phyloP scores from a whole-genome alignment of 1,140 invertebrate species.

The Rhagoletis pomonella region DNA sequence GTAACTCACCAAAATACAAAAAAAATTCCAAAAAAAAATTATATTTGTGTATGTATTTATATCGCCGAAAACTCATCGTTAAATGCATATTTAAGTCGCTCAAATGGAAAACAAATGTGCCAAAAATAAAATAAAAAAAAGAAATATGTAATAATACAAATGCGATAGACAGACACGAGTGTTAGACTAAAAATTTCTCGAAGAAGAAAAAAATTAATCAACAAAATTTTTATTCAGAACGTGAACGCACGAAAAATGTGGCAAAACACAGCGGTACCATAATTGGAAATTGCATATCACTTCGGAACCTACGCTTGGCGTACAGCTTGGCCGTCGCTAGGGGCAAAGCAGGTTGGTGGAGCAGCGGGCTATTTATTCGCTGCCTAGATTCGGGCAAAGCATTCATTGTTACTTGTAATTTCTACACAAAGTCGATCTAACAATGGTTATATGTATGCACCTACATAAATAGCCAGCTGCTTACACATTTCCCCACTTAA shows the following conservation, averaged over 20 bases:
- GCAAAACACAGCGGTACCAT: conserved; percentile 43
- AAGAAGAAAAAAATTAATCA: not conserved
- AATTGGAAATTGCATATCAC: conserved; percentile 49
- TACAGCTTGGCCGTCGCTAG: not conserved
- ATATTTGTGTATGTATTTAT: not conserved
- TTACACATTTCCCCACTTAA: conserved; percentile 32
- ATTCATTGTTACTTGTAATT: not conserved
- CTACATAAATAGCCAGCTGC: too few species aligned
- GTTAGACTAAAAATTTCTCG: not conserved
- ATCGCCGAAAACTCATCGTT: not conserved
- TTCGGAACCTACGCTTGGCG: not conserved
- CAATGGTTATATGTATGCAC: too few species aligned
- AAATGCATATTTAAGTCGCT: conserved; percentile 36
- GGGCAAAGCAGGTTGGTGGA: conserved; percentile 26
- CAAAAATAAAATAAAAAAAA: not conserved
- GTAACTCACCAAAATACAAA: not conserved
- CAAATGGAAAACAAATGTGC: conserved; percentile 48
- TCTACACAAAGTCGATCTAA: not conserved
- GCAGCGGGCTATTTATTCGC: not conserved
- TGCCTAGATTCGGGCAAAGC: too few species aligned
- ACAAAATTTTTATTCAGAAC: not conserved
- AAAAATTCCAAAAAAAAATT: not conserved
- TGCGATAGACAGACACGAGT: not conserved
- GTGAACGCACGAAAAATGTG: conserved; percentile 24
- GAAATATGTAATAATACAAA: conserved; percentile 8